Percentiles rank a stretch among this genome's conserved stretches.
Evolutionary conservation across 2,113 vertebrate species (phyloP).

Genomic region (Channa maculata): DNA sequence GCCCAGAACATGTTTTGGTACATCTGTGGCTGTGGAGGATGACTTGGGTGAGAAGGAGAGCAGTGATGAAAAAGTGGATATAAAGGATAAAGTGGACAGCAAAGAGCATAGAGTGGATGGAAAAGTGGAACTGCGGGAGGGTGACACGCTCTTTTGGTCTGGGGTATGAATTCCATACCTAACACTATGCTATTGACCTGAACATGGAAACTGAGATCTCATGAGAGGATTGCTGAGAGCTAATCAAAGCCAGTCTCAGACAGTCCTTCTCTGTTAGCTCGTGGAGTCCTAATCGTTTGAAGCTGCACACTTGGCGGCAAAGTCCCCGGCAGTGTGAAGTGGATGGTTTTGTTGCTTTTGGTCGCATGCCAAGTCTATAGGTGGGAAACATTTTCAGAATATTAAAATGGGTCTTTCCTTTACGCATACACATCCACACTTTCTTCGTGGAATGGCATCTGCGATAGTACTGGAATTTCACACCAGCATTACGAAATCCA

Average conservation of each 20-base stretch:
- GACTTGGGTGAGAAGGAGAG: too few species aligned
- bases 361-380: constrained; percentile 7
- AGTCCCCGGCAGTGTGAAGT: not conserved
- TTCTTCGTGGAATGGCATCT: constrained; percentile 22
- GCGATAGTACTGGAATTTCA: constrained; percentile 68
- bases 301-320: constrained; percentile 41
- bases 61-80: constrained; percentile 28
- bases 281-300: constrained; percentile 44
- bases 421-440: constrained; percentile 5
- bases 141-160: constrained; percentile 72
- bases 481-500: constrained; percentile 67
- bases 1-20: too few species aligned
- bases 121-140: constrained; percentile 40
- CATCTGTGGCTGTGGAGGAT: too few species aligned
- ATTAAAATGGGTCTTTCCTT: not conserved
- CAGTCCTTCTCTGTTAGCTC: constrained; percentile 44
- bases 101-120: constrained; percentile 2
- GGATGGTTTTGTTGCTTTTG: constrained; percentile 16
- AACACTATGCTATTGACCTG: constrained; percentile 20
- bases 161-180: constrained; percentile 56
- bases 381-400: constrained; percentile 17
- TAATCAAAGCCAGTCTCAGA: constrained; percentile 35
- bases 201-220: constrained; percentile 64
- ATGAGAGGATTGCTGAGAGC: constrained; percentile 30
- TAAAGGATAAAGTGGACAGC: constrained; percentile 12